Percentiles rank a stretch among this genome's conserved stretches.
These are phyloP conservation scores for Petrosia ficiformis DNA, from an alignment of 37 sponge, comb jelly and placozoan genomes.

Conservation along the genomic window DNA sequence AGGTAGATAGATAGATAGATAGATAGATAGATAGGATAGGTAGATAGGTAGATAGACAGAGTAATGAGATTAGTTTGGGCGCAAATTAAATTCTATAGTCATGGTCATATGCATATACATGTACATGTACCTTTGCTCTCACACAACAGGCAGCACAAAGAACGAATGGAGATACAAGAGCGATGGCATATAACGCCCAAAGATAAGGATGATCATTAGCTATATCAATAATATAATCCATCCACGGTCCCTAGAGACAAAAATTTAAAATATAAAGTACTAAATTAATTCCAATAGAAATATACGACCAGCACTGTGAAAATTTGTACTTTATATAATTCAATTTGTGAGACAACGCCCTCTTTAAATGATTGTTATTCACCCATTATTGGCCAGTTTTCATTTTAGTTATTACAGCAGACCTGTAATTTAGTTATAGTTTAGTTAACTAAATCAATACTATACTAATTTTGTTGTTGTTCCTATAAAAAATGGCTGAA, in stretches of 20 bases:
- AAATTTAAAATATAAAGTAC: neutral
- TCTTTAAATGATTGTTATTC: no score
- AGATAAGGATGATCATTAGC: slow-evolving; percentile 88
- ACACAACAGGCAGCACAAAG: slow-evolving; percentile 65
- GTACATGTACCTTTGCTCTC: slow-evolving; percentile 46
- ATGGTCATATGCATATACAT: neutral
- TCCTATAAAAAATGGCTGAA: no score
- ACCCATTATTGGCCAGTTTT: no score
- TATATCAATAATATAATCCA: slow-evolving; percentile 64
- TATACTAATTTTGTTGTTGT: no score
- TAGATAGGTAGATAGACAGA: neutral
- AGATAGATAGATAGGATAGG: no score
- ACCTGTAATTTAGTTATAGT: no score
- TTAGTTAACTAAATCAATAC: no score
- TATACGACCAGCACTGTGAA: no score
- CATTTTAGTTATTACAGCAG: no score
- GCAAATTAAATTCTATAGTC: neutral
- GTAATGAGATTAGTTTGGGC: neutral
- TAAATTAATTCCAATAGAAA: neutral
- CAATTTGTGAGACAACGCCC: no score
- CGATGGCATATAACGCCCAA: slow-evolving; percentile 90
- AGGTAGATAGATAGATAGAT: no score
- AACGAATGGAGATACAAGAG: slow-evolving; percentile 78
- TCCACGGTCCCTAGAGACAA: slow-evolving; percentile 43
- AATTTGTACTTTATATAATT: no score